A percentile compares a stretch with the other conserved stretches of the same genome.
phyloP scores from a whole-genome alignment of 1,140 invertebrate species.

The Halesus radiatus region DNA sequence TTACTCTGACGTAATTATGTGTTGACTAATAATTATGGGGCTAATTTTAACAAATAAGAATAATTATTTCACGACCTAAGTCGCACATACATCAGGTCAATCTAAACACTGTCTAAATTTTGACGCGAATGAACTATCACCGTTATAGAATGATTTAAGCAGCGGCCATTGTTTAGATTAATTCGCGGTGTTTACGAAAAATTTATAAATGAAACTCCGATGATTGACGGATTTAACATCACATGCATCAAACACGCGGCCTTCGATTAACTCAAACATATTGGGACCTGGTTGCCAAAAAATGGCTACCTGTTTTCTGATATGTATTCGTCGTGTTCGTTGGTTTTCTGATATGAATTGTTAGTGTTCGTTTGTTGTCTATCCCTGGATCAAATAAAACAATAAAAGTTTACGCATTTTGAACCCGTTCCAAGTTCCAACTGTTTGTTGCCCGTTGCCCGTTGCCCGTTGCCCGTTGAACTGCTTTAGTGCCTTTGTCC shows the following conservation, averaged over 20 bases:
- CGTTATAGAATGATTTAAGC: neutral
- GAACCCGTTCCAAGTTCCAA: conserved; percentile 15
- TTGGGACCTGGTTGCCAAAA: neutral
- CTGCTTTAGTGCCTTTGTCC: conserved; percentile 18
- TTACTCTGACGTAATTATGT: too few relatives aligned
- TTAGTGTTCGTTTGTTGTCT: neutral
- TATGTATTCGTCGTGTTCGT: too few relatives aligned
- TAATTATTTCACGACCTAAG: too few relatives aligned
- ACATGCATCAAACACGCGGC: neutral
- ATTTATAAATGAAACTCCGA: neutral
- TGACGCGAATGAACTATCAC: neutral
- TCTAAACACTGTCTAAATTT: neutral
- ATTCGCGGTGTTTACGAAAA: conserved; percentile 3
- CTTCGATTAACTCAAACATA: neutral
- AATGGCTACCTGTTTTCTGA: too few relatives aligned
- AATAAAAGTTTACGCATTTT: conserved; percentile 32
- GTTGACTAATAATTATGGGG: too few relatives aligned
- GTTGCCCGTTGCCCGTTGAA: conserved; percentile 26
- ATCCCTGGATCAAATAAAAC: conserved; percentile 16
- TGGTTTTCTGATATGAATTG: too few relatives aligned
- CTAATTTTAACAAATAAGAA: too few relatives aligned
- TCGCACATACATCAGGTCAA: too few relatives aligned
- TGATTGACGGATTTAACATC: neutral
- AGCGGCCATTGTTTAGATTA: conserved; percentile 3
- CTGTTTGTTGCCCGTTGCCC: too few relatives aligned